Percentiles rank a stretch among this genome's conserved stretches.
Conservation (phyloP, 1,140 invertebrate genomes). For the Leptinotarsa undecemlineata region DNA sequence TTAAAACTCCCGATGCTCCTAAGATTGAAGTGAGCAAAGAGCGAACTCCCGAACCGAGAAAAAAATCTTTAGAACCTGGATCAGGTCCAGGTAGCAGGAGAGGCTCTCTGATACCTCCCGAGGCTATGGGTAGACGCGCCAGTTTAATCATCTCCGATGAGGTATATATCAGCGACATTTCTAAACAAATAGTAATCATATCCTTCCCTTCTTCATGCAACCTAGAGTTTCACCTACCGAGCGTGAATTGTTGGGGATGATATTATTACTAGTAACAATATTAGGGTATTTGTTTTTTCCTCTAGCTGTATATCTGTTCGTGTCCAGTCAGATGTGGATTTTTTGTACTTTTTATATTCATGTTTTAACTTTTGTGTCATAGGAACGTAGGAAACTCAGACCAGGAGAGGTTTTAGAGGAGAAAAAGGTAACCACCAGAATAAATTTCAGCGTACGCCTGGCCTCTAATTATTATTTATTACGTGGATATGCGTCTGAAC, state of each 20-base stretch:
- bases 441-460: conserved; percentile 41
- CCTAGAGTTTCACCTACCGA: too few relatives aligned
- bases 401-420: conserved; percentile 90
- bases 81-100: conserved; percentile 69
- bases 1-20: conserved; percentile 77
- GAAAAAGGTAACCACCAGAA: conserved; percentile 79
- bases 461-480: conserved; percentile 14
- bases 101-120: conserved; percentile 82
- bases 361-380: conserved; percentile 46
- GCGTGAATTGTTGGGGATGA: too few relatives aligned
- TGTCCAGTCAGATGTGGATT: conserved; percentile 27
- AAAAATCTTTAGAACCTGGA: conserved; percentile 77
- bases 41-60: conserved; percentile 73
- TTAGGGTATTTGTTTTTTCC: conserved; percentile 4
- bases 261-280: too few relatives aligned
- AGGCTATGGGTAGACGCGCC: conserved; percentile 80
- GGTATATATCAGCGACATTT: conserved; percentile 62
- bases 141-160: conserved; percentile 91
- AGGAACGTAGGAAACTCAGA: conserved; percentile 76
- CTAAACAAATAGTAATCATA: too few relatives aligned
- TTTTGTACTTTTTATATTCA: conserved; percentile 29
- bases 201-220: too few relatives aligned
- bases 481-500: conserved; percentile 6
- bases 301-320: conserved; percentile 25
- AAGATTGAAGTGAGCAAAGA: conserved; percentile 85